Evolutionary conservation across 2,797 vertebrate genomes (phyloP).

Genomic region (Labeo calbasu): DNA sequence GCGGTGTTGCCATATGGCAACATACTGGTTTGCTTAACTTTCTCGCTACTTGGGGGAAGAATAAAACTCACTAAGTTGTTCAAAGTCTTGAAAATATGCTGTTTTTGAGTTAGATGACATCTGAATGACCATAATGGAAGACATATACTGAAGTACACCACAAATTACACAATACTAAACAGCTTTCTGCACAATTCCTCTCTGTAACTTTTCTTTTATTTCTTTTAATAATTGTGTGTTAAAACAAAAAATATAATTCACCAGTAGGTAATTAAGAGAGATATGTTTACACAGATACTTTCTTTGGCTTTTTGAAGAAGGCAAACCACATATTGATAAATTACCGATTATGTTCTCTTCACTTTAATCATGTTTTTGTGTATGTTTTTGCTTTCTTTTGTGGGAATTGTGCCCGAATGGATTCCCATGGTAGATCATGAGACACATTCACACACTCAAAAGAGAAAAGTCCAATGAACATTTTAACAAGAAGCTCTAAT

Average conservation of each 20-base stretch:
- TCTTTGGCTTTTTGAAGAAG: background rate
- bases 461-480: background rate
- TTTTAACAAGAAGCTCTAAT: slow-evolving; percentile 25
- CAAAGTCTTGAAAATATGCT: background rate
- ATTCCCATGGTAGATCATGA: slow-evolving; percentile 2
- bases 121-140: background rate
- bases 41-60: background rate
- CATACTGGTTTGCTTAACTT: background rate
- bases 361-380: background rate
- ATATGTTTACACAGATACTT: too few relatives aligned
- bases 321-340: background rate
- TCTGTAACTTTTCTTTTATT: background rate
- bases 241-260: too few relatives aligned
- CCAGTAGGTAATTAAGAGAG: too few relatives aligned
- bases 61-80: background rate
- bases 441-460: background rate
- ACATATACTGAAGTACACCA: background rate
- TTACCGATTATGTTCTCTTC: background rate
- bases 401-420: background rate
- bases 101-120: background rate
- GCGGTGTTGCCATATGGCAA: background rate
- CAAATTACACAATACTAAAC: background rate
- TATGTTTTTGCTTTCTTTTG: background rate
- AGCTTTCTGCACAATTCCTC: background rate
- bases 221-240: background rate